Conservation (phyloP, 2,888 invertebrate genomes). For the Thecophora atra region DNA sequence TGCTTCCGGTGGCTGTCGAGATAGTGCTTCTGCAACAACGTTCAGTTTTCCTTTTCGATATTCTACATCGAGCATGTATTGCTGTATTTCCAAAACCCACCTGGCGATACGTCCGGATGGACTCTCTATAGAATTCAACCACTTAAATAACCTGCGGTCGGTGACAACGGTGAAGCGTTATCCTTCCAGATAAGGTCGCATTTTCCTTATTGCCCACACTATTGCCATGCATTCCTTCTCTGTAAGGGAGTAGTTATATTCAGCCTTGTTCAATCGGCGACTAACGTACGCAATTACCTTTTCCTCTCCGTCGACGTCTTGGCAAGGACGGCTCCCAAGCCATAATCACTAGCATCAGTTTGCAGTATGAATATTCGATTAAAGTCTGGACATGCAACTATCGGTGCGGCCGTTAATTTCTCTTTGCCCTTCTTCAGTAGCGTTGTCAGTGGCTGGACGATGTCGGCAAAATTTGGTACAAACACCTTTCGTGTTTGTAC, state of each 20-base stretch:
- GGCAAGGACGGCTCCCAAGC: slow-evolving; percentile 16
- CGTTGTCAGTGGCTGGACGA: too few relatives aligned
- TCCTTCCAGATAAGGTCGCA: slow-evolving; percentile 29
- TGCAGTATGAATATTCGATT: background rate
- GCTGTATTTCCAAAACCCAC: background rate
- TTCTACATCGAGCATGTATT: background rate
- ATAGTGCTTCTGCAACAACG: background rate
- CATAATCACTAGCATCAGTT: slow-evolving; percentile 7
- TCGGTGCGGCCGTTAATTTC: background rate
- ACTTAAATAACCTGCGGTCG: slow-evolving; percentile 32
- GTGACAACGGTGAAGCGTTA: slow-evolving; percentile 33
- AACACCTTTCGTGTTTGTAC: too few relatives aligned
- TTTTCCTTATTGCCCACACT: slow-evolving; percentile 31
- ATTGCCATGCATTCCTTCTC: slow-evolving; percentile 39
- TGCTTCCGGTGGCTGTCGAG: too few relatives aligned
- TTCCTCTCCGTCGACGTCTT: slow-evolving; percentile 2
- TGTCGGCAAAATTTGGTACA: too few relatives aligned
- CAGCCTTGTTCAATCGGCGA: slow-evolving; percentile 3
- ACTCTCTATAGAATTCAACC: slow-evolving; percentile 37
- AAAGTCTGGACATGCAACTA: background rate
- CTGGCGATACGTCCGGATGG: slow-evolving; percentile 33
- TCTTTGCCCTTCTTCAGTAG: too few relatives aligned
- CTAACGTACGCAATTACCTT: slow-evolving; percentile 18
- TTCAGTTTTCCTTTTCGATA: background rate
- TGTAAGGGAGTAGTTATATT: slow-evolving; percentile 32